Conservation (phyloP, 2,888 invertebrate species). For the Cryptocheilus praepositus region DNA sequence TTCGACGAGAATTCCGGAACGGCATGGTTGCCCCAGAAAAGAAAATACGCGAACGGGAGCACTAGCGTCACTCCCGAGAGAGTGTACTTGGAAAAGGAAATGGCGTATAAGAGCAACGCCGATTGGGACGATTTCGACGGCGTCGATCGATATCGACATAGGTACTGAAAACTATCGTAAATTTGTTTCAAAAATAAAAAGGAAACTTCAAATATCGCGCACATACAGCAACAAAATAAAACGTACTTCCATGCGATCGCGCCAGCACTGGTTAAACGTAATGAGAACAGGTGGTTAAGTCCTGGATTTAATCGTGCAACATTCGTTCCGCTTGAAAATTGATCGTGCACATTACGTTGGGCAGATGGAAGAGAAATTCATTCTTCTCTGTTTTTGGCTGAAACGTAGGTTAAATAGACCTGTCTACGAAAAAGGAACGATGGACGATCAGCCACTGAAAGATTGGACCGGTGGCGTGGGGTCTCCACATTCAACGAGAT, state of each 20-base stretch:
- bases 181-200: background rate
- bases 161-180: conserved; percentile 21
- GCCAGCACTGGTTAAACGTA: no score
- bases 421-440: conserved; percentile 19
- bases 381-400: conserved; percentile 2
- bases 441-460: conserved; percentile 28
- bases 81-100: conserved; percentile 37
- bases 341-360: background rate
- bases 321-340: background rate
- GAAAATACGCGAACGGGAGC: conserved; percentile 18
- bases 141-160: background rate
- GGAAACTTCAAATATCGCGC: no score
- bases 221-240: no score
- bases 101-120: conserved; percentile 34
- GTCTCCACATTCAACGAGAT: conserved; percentile 28
- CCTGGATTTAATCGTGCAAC: no score
- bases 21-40: conserved; percentile 21
- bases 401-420: conserved; percentile 15
- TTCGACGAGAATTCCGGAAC: conserved; percentile 27
- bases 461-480: conserved; percentile 33
- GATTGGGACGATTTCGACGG: conserved; percentile 22
- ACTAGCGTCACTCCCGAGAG: conserved; percentile 19
- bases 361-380: conserved; percentile 4
- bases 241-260: no score
- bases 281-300: no score